phyloP scores from a whole-genome alignment of 2,113 vertebrate species.

The Leuciscus idus region DNA sequence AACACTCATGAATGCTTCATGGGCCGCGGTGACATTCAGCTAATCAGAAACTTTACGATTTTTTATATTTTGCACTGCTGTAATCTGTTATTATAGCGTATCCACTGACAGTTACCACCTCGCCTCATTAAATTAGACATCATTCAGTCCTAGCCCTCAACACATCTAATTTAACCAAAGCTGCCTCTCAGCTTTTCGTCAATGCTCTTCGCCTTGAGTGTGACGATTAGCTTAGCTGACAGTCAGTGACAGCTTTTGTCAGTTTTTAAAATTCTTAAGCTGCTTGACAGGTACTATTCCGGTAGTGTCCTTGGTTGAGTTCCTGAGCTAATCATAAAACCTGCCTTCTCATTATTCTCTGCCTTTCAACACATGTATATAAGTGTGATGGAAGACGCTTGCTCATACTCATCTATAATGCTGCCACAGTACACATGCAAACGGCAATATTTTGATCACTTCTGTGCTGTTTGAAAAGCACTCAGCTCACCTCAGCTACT shows the following conservation, averaged over 20 bases:
- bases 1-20: slow-evolving; percentile 49
- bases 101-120: slow-evolving; percentile 1
- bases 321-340: slow-evolving; percentile 29
- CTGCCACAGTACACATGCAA: neutral
- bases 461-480: neutral
- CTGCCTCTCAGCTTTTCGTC: slow-evolving; percentile 22
- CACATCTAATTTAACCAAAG: slow-evolving; percentile 35
- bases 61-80: neutral
- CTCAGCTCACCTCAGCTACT: neutral
- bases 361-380: neutral
- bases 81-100: slow-evolving; percentile 5
- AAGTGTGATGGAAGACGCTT: slow-evolving; percentile 3
- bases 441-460: slow-evolving; percentile 13
- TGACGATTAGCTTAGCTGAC: slow-evolving; percentile 39
- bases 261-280: slow-evolving; percentile 26
- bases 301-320: neutral
- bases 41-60: neutral
- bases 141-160: slow-evolving; percentile 9
- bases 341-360: slow-evolving; percentile 27
- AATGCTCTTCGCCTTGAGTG: neutral
- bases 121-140: slow-evolving; percentile 22
- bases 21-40: slow-evolving; percentile 33
- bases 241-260: slow-evolving; percentile 25
- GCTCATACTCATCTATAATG: neutral
- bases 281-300: slow-evolving; percentile 30